Evolutionary conservation across 1,140 invertebrate species (phyloP), one percentile per base, ranked within the genome.

Genomic region (Eupristina koningsbergeri): DNA sequence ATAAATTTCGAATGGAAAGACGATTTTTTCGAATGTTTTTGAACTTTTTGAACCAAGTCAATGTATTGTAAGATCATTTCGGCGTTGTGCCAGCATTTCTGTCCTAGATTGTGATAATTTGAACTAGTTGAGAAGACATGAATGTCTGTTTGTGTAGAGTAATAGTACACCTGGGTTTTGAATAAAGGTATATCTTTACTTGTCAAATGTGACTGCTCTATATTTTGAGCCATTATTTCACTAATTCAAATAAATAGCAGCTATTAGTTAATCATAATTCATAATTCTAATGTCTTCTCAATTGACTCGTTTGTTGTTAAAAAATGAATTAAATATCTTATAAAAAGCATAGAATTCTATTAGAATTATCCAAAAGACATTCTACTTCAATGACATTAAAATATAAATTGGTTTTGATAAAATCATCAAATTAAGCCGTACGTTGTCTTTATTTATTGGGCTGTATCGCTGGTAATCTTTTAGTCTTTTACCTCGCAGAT

Each of bases 61-160:
- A 26, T 26, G 53, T 3, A 58, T 58, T 58, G 6, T 22, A 58
- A 58, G 53, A 58, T 22, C 53, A 22, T 3, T 15, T 15, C 34
- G 64, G 64, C 64, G 31, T 36, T 19, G 64, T 67, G 64, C 64
- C 64, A 67, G 9, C 64, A 15, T 31, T 58, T 36, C 64, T 36
- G 64, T 67, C 64, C 64, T 36, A 67, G 64, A 67, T 67, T 67
- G 5, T 3, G 34, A 67, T 19, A 67, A 67, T 67, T 36, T 67
- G 31, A 67, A 67, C 64, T 22, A n/a, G 15, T 67, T 36, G 8
- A 36, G 31, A 36, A 31, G 64, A 67, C 7, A 22, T 67, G 64
- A 22, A 39, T 34, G 15, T n/a, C n/a, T n/a, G n/a, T n/a, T n/a
- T 19, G 34, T 17, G 17, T 17, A 19, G 36, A 17, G 31, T 67